Percentiles rank a stretch among this genome's conserved stretches.
Conservation (phyloP, 2,797 vertebrate species). For the Platalea minor region DNA sequence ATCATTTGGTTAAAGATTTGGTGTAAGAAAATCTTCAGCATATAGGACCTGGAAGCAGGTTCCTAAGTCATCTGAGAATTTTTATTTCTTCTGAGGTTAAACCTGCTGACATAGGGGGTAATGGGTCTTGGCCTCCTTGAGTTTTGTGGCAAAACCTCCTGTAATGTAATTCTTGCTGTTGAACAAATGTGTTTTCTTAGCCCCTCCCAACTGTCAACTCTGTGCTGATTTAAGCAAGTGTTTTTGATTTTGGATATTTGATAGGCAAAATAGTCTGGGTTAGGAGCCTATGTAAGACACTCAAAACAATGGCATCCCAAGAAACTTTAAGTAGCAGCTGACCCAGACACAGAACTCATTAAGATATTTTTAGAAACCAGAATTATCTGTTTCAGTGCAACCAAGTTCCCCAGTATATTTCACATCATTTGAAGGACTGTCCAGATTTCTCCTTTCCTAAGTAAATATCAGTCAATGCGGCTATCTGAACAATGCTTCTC, state of each 20-base stretch:
- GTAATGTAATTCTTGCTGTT: neutral
- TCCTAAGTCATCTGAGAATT: neutral
- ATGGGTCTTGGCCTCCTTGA: neutral
- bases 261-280: neutral
- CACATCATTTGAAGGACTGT: neutral
- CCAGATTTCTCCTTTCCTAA: neutral
- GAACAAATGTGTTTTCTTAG: neutral
- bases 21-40: neutral
- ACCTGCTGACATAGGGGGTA: neutral
- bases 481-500: neutral
- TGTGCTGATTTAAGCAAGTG: neutral
- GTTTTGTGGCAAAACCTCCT: neutral
- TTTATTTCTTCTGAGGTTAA: neutral
- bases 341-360: neutral
- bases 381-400: neutral
- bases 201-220: neutral
- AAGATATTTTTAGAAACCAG: neutral
- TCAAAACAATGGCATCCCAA: neutral
- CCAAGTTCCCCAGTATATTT: neutral
- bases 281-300: neutral
- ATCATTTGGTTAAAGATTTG: neutral
- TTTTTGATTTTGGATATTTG: neutral
- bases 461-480: fast-evolving
- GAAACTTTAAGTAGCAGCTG: neutral
- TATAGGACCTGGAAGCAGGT: neutral